phyloP scores from a whole-genome alignment of 2,113 vertebrate species.

The Mola mola region DNA sequence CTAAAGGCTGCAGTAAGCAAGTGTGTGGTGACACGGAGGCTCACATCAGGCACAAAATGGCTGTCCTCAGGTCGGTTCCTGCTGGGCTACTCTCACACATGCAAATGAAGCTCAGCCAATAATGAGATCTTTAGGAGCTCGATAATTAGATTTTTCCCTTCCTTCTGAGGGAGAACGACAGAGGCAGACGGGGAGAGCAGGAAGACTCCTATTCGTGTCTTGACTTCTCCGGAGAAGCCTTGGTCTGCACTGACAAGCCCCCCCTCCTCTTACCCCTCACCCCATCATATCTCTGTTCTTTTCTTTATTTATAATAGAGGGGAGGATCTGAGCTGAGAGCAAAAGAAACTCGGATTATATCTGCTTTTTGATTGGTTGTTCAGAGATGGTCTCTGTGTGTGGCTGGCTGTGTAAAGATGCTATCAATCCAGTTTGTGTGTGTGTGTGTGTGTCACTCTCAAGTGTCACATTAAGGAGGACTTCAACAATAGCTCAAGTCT shows the following conservation, averaged over 20 bases:
- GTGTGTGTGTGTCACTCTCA: constrained; percentile 28
- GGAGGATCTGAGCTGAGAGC: constrained; percentile 60
- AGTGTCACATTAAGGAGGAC: constrained; percentile 54
- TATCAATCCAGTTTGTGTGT: constrained; percentile 55
- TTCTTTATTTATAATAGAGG: constrained; percentile 71
- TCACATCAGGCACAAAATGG: constrained; percentile 77
- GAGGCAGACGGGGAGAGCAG: constrained; percentile 59
- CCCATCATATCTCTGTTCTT: constrained; percentile 69
- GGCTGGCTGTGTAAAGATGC: constrained; percentile 64
- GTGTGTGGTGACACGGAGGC: constrained; percentile 48
- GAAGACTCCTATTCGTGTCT: constrained; percentile 69
- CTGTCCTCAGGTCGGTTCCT: constrained; percentile 70
- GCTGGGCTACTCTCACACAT: constrained; percentile 73
- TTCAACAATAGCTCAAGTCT: constrained; percentile 57
- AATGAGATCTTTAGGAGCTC: constrained; percentile 81
- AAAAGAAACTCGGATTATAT: constrained; percentile 76
- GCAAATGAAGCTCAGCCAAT: constrained; percentile 78
- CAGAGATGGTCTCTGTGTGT: constrained; percentile 69
- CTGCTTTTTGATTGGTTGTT: constrained; percentile 74
- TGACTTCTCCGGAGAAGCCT: constrained; percentile 66
- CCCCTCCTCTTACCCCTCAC: constrained; percentile 4
- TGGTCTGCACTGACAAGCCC: constrained; percentile 58
- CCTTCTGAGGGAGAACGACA: constrained; percentile 66
- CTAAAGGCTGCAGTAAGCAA: constrained; percentile 48
- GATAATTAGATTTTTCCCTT: constrained; percentile 79